Conservation (phyloP, 92 coral and sea anemone species). For the Plumapathes pennacea region DNA sequence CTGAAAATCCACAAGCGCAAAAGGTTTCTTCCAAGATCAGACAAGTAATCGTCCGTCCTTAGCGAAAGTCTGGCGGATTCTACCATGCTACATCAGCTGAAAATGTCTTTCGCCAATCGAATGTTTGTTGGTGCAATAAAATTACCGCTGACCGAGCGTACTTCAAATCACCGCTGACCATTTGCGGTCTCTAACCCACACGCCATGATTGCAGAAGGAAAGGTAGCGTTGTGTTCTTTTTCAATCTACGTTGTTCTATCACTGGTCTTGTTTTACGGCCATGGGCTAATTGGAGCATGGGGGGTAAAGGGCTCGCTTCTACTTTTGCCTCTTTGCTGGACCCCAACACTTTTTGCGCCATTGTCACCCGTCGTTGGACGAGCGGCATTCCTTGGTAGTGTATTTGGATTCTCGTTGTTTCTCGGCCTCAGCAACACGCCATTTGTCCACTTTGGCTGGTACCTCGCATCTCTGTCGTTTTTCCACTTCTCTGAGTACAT, state of each 20-base stretch:
- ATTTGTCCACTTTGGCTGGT: constrained; percentile 86
- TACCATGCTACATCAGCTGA: too few relatives aligned
- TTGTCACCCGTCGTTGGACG: constrained; percentile 68
- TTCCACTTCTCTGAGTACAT: constrained; percentile 92
- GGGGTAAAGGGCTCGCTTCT: constrained; percentile 23
- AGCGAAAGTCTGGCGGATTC: too few relatives aligned
- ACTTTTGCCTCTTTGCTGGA: constrained; percentile 38
- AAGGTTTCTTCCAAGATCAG: too few relatives aligned
- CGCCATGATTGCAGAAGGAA: constrained; percentile 45
- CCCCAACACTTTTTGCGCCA: constrained; percentile 52
- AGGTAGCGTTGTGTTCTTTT: constrained; percentile 59
- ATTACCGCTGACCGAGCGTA: too few relatives aligned
- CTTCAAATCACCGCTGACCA: too few relatives aligned
- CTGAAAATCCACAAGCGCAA: too few relatives aligned
- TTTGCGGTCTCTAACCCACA: too few relatives aligned
- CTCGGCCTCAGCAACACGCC: constrained; percentile 45
- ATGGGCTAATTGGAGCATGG: constrained; percentile 7
- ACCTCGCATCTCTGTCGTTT: constrained; percentile 74
- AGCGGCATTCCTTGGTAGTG: constrained; percentile 72
- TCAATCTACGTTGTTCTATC: constrained; percentile 53
- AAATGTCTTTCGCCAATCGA: too few relatives aligned
- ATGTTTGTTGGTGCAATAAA: too few relatives aligned
- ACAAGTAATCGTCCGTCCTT: too few relatives aligned
- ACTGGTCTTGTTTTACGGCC: constrained; percentile 28
- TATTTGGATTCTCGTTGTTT: constrained; percentile 65